Evolutionary conservation across 2,797 vertebrate genomes (phyloP).

Genomic region (Acanthurus tractus): DNA sequence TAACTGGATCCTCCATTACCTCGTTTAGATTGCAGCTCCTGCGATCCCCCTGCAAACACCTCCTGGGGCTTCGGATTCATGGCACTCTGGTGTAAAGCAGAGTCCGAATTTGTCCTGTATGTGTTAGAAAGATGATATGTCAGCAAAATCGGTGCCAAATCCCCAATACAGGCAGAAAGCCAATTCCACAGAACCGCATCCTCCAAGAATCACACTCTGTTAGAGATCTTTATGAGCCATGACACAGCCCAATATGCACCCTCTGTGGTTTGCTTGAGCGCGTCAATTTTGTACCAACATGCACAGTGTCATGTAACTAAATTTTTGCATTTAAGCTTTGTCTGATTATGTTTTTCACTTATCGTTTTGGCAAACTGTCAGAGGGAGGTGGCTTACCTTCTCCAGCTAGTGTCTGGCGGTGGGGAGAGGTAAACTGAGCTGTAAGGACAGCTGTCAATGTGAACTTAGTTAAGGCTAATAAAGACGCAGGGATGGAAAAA

Average conservation of each 20-base stretch:
- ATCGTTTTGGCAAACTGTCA: slow-evolving; percentile 25
- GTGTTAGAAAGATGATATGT: slow-evolving; percentile 62
- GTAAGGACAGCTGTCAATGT: slow-evolving; percentile 99
- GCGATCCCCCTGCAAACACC: slow-evolving; percentile 91
- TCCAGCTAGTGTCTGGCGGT: slow-evolving; percentile 97
- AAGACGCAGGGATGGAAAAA: slow-evolving; percentile 45
- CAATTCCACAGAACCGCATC: slow-evolving; percentile 18
- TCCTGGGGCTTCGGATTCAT: slow-evolving; percentile 94
- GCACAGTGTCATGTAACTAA: not conserved
- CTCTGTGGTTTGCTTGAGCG: slow-evolving; percentile 8
- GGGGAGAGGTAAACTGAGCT: slow-evolving; percentile 97
- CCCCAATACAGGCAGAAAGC: not conserved
- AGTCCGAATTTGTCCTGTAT: slow-evolving; percentile 97
- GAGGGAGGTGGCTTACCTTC: slow-evolving; percentile 89
- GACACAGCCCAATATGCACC: not conserved
- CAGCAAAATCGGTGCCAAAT: slow-evolving; percentile 51
- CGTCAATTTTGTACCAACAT: not conserved
- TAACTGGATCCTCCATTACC: slow-evolving; percentile 82
- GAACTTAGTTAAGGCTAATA: slow-evolving; percentile 87
- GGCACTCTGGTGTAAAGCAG: slow-evolving; percentile 97
- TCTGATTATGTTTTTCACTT: slow-evolving; percentile 19
- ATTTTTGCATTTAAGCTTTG: slow-evolving; percentile 3
- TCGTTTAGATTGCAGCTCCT: slow-evolving; percentile 96
- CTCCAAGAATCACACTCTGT: slow-evolving; percentile 6
- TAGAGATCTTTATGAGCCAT: slow-evolving; percentile 3